Percentiles rank a stretch among this genome's conserved stretches.
Conservation (phyloP, 2,888 invertebrate genomes). For the Cyaniris semiargus region DNA sequence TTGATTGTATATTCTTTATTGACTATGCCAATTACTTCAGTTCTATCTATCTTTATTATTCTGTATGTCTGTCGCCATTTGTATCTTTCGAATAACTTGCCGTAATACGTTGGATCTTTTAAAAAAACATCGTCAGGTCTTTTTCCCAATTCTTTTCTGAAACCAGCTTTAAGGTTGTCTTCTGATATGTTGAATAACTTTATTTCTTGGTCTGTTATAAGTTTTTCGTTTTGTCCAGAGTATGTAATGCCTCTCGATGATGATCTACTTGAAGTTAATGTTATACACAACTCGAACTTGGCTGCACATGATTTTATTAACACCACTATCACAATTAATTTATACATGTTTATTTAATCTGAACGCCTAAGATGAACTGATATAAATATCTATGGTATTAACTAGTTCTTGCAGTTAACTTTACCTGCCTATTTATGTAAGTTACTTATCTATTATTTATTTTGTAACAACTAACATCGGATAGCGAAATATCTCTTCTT, state of each 20-base stretch:
- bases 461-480: neutral
- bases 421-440: neutral
- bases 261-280: conserved; percentile 46
- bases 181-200: conserved; percentile 57
- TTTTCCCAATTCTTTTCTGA: conserved; percentile 56
- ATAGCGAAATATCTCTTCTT: neutral
- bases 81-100: conserved; percentile 53
- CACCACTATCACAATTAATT: neutral
- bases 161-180: conserved; percentile 55
- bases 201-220: conserved; percentile 55
- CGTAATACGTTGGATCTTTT: conserved; percentile 60
- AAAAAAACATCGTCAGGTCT: conserved; percentile 57
- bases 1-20: conserved; percentile 51
- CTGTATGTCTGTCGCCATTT: conserved; percentile 58
- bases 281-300: conserved; percentile 53
- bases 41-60: conserved; percentile 49
- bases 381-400: neutral
- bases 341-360: neutral
- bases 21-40: conserved; percentile 51
- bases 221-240: conserved; percentile 51
- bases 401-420: neutral
- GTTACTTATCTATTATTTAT: neutral
- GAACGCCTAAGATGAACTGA: neutral
- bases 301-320: conserved; percentile 40
- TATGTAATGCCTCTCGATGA: conserved; percentile 44